phyloP scores from a whole-genome alignment of 2,113 vertebrate genomes.

The Esox niger region DNA sequence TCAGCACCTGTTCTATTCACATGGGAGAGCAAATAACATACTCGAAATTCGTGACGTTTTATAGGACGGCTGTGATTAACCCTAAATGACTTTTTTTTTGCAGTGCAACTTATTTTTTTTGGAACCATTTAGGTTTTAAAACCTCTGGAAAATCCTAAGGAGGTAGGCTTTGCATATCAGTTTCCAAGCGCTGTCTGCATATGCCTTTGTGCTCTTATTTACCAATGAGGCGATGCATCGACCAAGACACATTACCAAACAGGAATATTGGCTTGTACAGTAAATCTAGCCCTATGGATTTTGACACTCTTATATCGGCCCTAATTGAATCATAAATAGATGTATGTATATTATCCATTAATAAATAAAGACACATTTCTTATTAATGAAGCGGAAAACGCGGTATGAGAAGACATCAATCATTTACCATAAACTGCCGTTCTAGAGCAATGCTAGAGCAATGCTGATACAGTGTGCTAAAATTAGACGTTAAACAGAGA shows the following conservation, averaged over 20 bases:
- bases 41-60: not conserved
- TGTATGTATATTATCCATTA: conserved; percentile 70
- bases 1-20: conserved; percentile 24
- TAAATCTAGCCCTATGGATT: conserved; percentile 54
- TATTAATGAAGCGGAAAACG: conserved; percentile 77
- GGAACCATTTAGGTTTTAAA: not conserved
- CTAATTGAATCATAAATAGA: conserved; percentile 75
- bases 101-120: not conserved
- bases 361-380: conserved; percentile 72
- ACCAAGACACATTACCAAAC: conserved; percentile 49
- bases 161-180: not conserved
- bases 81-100: not conserved
- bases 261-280: conserved; percentile 45
- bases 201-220: not conserved
- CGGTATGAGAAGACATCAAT: conserved; percentile 70
- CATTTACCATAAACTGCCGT: conserved; percentile 69
- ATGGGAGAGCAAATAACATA: not conserved
- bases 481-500: conserved; percentile 73
- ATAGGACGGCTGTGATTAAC: not conserved
- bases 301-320: conserved; percentile 44
- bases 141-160: not conserved
- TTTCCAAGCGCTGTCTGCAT: not conserved
- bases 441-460: conserved; percentile 63
- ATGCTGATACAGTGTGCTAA: conserved; percentile 49
- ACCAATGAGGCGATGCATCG: not conserved